Conservation (phyloP, 2,113 vertebrate species). For the Leptocoma aspasia region DNA sequence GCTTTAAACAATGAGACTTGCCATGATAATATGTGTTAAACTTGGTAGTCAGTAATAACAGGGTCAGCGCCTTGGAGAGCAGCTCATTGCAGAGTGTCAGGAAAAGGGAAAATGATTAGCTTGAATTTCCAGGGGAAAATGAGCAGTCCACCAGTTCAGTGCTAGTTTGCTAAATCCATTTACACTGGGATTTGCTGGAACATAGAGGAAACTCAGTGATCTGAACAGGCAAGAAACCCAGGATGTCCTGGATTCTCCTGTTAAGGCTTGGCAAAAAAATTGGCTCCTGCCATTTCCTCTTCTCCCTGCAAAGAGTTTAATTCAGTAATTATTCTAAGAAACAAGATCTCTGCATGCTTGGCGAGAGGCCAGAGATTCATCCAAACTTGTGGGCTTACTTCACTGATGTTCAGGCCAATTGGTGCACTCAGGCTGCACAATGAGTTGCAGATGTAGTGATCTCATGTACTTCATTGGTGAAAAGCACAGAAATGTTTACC, state of each 20-base stretch:
- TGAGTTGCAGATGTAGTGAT: slow-evolving; percentile 54
- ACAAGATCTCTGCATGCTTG: slow-evolving; percentile 40
- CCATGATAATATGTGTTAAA: not conserved
- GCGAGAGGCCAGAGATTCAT: slow-evolving; percentile 29
- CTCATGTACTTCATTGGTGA: not conserved
- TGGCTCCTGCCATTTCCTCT: slow-evolving; percentile 37
- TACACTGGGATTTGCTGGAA: not conserved
- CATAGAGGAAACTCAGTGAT: not conserved
- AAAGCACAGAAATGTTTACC: not conserved
- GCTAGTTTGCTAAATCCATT: not conserved
- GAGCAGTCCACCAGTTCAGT: not conserved
- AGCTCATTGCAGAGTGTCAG: not conserved
- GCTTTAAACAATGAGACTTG: not conserved
- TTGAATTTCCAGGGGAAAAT: slow-evolving; percentile 27
- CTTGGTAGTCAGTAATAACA: slow-evolving; percentile 18
- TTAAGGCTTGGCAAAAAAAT: slow-evolving; percentile 5
- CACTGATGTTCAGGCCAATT: not conserved
- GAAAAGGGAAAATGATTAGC: slow-evolving; percentile 35
- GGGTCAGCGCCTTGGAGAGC: slow-evolving; percentile 6
- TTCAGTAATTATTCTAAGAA: slow-evolving; percentile 44
- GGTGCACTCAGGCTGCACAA: not conserved
- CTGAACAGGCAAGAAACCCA: not conserved
- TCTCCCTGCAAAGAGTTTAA: slow-evolving; percentile 42
- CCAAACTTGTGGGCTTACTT: slow-evolving; percentile 10
- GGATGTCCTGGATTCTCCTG: not conserved